Evolutionary conservation across 2,797 vertebrate species (phyloP).

Genomic region (Eidolon dupreanum): DNA sequence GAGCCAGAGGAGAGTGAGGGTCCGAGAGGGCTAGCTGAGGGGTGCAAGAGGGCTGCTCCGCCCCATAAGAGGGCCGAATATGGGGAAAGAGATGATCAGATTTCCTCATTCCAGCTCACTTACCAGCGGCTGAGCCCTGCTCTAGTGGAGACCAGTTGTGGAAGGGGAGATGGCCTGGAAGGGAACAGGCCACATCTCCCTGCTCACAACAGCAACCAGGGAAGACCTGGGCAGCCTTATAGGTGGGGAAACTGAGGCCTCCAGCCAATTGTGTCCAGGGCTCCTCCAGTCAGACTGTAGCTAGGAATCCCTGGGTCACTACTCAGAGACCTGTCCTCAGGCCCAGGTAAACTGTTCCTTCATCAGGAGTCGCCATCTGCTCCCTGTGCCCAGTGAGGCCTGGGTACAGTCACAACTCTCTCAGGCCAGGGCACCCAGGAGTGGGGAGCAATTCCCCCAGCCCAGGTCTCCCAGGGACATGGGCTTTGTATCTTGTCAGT

Average conservation of each 20-base stretch:
- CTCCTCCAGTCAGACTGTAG: background rate
- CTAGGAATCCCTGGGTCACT: background rate
- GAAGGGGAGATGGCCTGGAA: background rate
- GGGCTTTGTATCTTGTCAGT: background rate
- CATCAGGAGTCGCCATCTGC: background rate
- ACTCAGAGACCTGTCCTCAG: background rate
- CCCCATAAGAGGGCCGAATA: background rate
- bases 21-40: background rate
- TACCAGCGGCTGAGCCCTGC: background rate
- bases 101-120: constrained; percentile 10
- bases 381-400: background rate
- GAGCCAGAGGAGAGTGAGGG: background rate
- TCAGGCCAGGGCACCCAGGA: background rate
- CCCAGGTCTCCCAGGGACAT: background rate
- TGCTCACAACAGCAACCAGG: background rate
- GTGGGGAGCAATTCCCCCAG: background rate
- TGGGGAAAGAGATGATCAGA: background rate
- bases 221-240: background rate
- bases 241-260: background rate
- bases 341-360: background rate
- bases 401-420: background rate
- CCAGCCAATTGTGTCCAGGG: background rate
- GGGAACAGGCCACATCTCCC: background rate
- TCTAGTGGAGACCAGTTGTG: constrained; percentile 66
- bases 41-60: background rate